Base-by-base conservation (phyloP, 1,140 invertebrate species). In the Nautilus pompilius region DNA sequence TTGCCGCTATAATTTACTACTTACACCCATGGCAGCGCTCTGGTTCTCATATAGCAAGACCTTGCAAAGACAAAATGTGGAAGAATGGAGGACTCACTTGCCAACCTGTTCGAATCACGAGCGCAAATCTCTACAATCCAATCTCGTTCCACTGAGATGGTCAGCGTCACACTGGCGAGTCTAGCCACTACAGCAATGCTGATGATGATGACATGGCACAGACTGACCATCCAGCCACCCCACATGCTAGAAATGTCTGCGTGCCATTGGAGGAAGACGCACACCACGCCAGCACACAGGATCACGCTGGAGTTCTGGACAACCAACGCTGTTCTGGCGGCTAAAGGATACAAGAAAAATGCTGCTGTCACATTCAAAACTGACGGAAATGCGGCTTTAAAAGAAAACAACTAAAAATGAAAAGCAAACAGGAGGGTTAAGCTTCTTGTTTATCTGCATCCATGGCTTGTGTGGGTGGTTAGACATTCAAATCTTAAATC, bases 81-180 rank as follows among this genome's bases (percentile, higher is more conserved):
- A 34, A 46, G 8, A 41, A 34, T 63, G n/a, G 4, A 15, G 28
- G 15, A 41, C 69, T 66, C 71, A 80, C 76, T 68, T 33, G 77
- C 73, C 17, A 82, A 62, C 34, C 63, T 62, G 32, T 72, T 69
- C 54, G 69, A 76, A 34, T 81, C 71, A 30, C 70, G 51, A 2
- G 66, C 72, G 70, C 78, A 80, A 10, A 80, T 82, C 26, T 85
- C 83, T 30, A 86, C 79, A 49, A 87, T 80, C 86, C 86, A 87
- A 68, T 87, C 86, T 70, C 83, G 83, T 67, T 86, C 80, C 26
- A 87, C 70, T 26, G 80, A 76, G 57, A 87, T 82, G 58, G 78
- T 84, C 2, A 75, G 78, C 5, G 80, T 85, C 20, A 82, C 69
- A 53, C 83, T 84, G 24, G 82, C 80, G 26, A 81, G 64, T 5